These are phyloP conservation scores for Castor canadensis DNA, from an alignment of 2,113 vertebrate species.

Conservation along the genomic window DNA sequence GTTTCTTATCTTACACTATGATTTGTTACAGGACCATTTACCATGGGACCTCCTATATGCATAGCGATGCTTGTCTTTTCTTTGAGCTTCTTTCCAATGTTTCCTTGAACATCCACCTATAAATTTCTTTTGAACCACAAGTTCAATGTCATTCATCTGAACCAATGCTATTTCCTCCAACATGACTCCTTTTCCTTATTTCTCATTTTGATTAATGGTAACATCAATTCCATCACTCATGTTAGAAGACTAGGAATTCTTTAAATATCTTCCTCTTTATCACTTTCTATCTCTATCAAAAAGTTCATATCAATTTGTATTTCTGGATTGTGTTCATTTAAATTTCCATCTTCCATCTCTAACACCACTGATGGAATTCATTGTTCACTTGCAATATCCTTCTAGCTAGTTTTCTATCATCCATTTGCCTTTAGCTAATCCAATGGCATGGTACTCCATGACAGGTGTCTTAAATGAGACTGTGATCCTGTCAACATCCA, in stretches of 20 bases:
- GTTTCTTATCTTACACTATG: not conserved
- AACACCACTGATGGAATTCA: not conserved
- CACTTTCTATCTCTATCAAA: not conserved
- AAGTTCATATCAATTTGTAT: not conserved
- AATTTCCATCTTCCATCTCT: not conserved
- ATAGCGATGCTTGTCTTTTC: not conserved
- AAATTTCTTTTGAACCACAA: not conserved
- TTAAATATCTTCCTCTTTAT: not conserved
- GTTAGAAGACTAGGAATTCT: not conserved
- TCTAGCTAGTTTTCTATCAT: not conserved
- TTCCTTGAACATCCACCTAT: not conserved
- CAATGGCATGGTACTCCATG: not conserved
- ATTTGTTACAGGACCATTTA: not conserved
- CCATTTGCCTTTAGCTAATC: not conserved
- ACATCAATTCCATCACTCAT: not conserved
- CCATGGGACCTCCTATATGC: not conserved
- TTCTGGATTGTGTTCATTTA: not conserved
- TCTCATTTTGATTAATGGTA: not conserved
- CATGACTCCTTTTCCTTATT: not conserved
- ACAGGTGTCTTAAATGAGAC: not conserved
- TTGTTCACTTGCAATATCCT: not conserved
- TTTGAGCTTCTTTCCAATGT: not conserved
- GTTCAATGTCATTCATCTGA: not conserved
- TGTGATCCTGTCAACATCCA: not conserved
- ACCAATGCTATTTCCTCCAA: not conserved